These are phyloP conservation scores for Folsomia candida DNA, from an alignment of 2,888 invertebrate genomes.

Conservation along the genomic window DNA sequence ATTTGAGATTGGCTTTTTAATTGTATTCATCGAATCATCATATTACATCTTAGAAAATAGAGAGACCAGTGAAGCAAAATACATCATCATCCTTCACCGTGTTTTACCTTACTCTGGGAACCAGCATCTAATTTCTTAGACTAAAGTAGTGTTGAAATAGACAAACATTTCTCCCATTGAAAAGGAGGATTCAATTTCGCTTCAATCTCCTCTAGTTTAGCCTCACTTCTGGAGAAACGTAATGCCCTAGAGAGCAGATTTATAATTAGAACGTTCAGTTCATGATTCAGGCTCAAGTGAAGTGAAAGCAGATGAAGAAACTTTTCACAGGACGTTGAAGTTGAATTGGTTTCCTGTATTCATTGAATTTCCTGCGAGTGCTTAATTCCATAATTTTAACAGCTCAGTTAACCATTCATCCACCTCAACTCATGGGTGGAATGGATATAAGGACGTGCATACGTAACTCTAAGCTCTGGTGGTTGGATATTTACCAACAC, in stretches of 20 bases:
- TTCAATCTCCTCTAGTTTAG: background rate
- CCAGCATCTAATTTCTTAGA: conserved; percentile 10
- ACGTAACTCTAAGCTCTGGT: no score
- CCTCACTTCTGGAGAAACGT: background rate
- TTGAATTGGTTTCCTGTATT: conserved; percentile 5
- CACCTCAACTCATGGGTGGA: background rate
- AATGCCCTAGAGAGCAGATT: conserved; percentile 15
- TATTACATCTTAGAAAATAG: background rate
- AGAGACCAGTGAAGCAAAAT: background rate
- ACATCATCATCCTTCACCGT: background rate
- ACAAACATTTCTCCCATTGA: conserved; percentile 10
- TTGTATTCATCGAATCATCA: conserved; percentile 3
- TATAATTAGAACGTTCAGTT: conserved; percentile 17
- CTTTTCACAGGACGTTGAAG: background rate
- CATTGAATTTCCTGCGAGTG: background rate
- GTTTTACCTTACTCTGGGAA: background rate
- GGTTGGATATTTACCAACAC: background rate
- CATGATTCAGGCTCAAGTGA: conserved; percentile 6
- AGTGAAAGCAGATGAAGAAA: conserved; percentile 9
- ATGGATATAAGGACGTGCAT: background rate
- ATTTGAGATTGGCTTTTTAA: no score
- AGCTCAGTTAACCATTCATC: background rate
- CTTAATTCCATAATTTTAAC: background rate
- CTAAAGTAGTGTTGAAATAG: conserved; percentile 4
- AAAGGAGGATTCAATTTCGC: conserved; percentile 14